Percentiles rank a stretch among this genome's conserved stretches.
Evolutionary conservation across 2,113 vertebrate genomes (phyloP).

Genomic region (Ammodytes dubius): DNA sequence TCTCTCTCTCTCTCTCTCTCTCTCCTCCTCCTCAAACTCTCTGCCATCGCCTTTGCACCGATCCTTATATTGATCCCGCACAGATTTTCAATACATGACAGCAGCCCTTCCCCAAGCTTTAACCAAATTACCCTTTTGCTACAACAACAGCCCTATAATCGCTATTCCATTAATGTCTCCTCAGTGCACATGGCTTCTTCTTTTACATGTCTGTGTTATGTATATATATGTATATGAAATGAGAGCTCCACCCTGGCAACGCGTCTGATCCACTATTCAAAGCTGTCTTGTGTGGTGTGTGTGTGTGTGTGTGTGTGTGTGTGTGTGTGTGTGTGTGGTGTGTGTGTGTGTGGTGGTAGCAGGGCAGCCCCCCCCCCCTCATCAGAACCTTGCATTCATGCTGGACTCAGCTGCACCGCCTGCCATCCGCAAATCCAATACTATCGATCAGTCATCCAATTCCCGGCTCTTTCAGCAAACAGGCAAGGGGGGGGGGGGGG

Average conservation of each 20-base stretch:
- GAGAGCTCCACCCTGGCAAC: conserved; percentile 65
- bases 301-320: conserved; percentile 24
- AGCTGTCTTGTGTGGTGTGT: conserved; percentile 56
- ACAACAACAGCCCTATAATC: conserved; percentile 48
- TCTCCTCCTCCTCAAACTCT: conserved; percentile 54
- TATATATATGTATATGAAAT: conserved; percentile 16
- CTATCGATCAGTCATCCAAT: conserved; percentile 82
- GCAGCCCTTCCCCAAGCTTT: conserved; percentile 47
- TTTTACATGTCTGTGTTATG: conserved; percentile 45
- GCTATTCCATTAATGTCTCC: conserved; percentile 61
- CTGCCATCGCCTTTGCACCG: conserved; percentile 50
- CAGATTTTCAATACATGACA: conserved; percentile 66
- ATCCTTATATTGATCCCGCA: conserved; percentile 75
- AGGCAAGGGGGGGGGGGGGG: conserved; percentile 32
- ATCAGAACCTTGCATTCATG: conserved; percentile 78
- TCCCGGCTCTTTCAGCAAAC: conserved; percentile 80
- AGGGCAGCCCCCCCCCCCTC: conserved; percentile 38
- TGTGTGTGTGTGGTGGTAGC: conserved; percentile 25
- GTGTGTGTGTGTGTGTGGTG: conserved; percentile 11
- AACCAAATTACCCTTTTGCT: conserved; percentile 62
- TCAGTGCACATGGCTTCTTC: conserved; percentile 19
- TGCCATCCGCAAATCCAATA: conserved; percentile 82
- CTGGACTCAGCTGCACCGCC: conserved; percentile 78
- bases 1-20: neutral
- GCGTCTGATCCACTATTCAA: conserved; percentile 70